Conservation (phyloP, 1,140 invertebrate genomes). For the Drosophila rufa region DNA sequence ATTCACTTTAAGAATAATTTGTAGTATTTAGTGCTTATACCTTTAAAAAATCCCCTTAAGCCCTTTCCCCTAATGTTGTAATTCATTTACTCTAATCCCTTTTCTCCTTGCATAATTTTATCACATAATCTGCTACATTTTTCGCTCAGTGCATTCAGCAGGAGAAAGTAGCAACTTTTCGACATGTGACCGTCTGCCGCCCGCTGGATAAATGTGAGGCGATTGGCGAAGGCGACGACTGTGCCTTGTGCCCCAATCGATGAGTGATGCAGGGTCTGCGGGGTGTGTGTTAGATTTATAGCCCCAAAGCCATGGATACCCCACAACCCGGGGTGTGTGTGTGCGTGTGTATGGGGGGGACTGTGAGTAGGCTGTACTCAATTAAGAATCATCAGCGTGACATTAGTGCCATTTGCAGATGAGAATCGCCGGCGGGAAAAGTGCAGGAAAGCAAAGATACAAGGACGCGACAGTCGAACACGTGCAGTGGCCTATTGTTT, state of each 20-base stretch:
- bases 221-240: conserved; percentile 27
- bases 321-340: neutral
- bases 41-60: too few relatives aligned
- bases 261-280: conserved; percentile 15
- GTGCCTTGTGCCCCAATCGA: conserved; percentile 38
- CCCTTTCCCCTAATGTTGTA: too few relatives aligned
- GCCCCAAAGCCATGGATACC: conserved; percentile 48
- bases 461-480: conserved; percentile 60
- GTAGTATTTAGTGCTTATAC: too few relatives aligned
- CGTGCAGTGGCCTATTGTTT: conserved; percentile 65
- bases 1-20: too few relatives aligned
- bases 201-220: conserved; percentile 18
- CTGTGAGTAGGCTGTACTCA: conserved; percentile 68
- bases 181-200: conserved; percentile 32
- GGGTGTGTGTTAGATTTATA: conserved; percentile 74
- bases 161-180: conserved; percentile 37
- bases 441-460: conserved; percentile 46
- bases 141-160: conserved; percentile 27
- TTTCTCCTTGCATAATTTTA: too few relatives aligned
- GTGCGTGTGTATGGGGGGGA: conserved; percentile 6
- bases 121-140: neutral
- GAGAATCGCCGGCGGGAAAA: conserved; percentile 21
- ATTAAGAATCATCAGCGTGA: conserved; percentile 82
- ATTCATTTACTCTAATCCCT: too few relatives aligned
- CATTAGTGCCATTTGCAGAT: conserved; percentile 77